Base-by-base conservation (phyloP, 2,888 invertebrate genomes). In the Drosophila rellima region DNA sequence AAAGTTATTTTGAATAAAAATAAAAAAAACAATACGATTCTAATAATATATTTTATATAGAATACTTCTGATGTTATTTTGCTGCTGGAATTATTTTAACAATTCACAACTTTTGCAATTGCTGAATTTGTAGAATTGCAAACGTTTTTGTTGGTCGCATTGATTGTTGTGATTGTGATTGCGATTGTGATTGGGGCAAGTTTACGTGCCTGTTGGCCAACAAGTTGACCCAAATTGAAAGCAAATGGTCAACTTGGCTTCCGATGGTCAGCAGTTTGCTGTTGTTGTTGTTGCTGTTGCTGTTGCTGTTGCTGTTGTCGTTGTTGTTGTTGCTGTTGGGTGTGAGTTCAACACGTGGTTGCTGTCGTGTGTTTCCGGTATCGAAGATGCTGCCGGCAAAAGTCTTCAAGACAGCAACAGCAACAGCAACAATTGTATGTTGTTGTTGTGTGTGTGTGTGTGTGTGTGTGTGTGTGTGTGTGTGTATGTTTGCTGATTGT, bases 311-410 rank as follows among this genome's bases (percentile, higher is more conserved):
- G 57, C 33, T 48, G 33, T 44, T 54, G n/a, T n/a, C n/a, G 17
- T 5, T 23, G 23, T 17, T 20, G 20, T 13, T 18, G 17, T 40
- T n/a, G 57, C 29, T 44, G 39, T 7, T 54, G 26, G 23, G 2
- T 40, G 11, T 54, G 40, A 63, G 66, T 55, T 55, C 72, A 82
- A 80, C 80, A 80, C 83, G 86, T 80, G 80, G 80, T 61, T 59
- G 78, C 55, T 50, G 62, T 56, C 65, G 57, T 62, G 50, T 35
- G 48, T 51, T 74, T 78, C 79, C 61, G 75, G 79, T 51, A 48
- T 56, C 56, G 50, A 61, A 62, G 68, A 57, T 52, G 56, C 44
- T 72, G 59, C 35, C 72, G 66, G 51, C 77, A 65, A 71, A 45
- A 54, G 20, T 18, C 33, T 11, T 17, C 17, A 3, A 45, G 11